Conservation (phyloP, 35 echinoderm and acorn worm species). For the Strongylocentrotus purpuratus region DNA sequence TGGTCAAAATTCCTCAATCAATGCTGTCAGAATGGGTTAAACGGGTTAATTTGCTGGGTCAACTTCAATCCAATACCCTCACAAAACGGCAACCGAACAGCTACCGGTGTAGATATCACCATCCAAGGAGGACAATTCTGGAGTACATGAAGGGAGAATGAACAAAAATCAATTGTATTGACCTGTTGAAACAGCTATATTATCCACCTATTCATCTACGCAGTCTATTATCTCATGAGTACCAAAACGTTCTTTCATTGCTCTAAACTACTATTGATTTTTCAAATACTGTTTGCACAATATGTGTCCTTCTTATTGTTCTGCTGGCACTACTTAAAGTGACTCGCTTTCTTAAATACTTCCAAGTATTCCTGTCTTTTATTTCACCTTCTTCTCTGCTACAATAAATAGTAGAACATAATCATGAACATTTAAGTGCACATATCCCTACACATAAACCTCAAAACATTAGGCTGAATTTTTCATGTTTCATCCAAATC, state of each 20-base stretch:
- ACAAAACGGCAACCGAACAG: conserved; percentile 6
- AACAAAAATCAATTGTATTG: neutral
- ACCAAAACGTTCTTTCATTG: neutral
- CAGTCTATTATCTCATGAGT: neutral
- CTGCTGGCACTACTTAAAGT: neutral
- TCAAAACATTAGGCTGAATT: neutral
- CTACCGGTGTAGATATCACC: neutral
- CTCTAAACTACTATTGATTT: neutral
- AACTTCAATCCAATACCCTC: conserved; percentile 19
- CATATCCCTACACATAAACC: neutral
- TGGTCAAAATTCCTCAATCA: neutral
- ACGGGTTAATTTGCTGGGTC: conserved; percentile 37
- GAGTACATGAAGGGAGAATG: neutral
- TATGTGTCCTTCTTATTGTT: neutral
- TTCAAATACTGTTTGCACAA: neutral
- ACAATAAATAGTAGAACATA: neutral
- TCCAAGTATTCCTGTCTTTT: neutral
- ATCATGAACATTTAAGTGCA: neutral
- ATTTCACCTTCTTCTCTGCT: neutral
- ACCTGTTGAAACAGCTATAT: neutral
- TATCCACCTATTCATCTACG: neutral
- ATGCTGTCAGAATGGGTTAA: conserved; percentile 1
- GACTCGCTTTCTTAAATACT: too few relatives aligned
- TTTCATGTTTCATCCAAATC: neutral
- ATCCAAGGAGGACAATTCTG: neutral